These are phyloP conservation scores for Epirrhoe tristata DNA, from an alignment of 2,888 invertebrate genomes.

Conservation along the genomic window DNA sequence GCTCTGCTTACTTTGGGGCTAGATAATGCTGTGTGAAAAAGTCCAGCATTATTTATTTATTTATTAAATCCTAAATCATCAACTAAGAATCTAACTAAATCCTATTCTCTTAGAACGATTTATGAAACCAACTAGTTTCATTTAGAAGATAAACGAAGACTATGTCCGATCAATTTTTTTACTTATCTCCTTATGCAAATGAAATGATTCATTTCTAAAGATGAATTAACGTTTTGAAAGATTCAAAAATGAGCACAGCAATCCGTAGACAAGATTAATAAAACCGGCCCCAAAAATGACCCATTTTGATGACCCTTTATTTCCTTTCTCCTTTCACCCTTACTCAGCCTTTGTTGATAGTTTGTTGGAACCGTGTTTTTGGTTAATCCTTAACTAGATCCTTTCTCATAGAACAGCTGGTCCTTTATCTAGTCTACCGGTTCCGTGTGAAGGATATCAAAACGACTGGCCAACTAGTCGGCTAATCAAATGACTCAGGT, in stretches of 20 bases:
- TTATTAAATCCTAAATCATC: no score
- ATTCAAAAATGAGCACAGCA: slow-evolving; percentile 43
- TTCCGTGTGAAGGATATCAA: slow-evolving; percentile 51
- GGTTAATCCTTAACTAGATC: slow-evolving; percentile 59
- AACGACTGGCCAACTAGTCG: slow-evolving; percentile 6
- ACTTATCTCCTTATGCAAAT: neutral
- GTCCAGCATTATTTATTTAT: no score
- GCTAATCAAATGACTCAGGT: neutral
- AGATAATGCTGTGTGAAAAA: no score
- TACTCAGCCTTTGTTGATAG: slow-evolving; percentile 50
- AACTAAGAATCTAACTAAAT: no score
- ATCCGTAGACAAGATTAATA: slow-evolving; percentile 48
- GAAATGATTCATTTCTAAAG: slow-evolving; percentile 4
- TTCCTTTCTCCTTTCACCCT: slow-evolving; percentile 44
- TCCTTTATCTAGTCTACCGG: slow-evolving; percentile 66
- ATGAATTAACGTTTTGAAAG: slow-evolving; percentile 22
- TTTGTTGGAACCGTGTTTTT: slow-evolving; percentile 53
- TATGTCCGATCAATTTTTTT: no score
- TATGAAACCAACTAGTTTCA: no score
- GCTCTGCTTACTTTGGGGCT: no score
- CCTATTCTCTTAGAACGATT: no score
- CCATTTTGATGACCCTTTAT: slow-evolving; percentile 45
- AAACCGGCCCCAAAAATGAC: slow-evolving; percentile 46
- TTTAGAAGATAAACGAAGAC: no score
- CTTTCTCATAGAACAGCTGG: slow-evolving; percentile 66